Conservation (phyloP, 2,797 vertebrate genomes). For the Pangasius krempfi region DNA sequence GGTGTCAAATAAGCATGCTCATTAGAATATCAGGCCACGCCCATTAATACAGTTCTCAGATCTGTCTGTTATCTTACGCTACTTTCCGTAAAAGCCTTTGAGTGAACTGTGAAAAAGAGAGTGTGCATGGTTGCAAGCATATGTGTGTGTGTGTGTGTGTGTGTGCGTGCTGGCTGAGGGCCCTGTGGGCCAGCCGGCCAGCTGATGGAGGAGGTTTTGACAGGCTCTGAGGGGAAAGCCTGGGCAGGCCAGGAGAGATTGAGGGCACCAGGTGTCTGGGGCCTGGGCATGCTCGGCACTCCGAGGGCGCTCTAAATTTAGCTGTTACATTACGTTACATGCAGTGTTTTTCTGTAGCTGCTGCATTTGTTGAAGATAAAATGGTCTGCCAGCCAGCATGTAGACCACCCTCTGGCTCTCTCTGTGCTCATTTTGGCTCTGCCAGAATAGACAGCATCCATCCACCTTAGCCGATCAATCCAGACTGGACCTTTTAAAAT, state of each 20-base stretch:
- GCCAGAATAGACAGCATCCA: constrained; percentile 16
- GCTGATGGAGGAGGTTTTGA: constrained; percentile 73
- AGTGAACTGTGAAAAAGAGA: constrained; percentile 13
- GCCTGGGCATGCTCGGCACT: constrained; percentile 66
- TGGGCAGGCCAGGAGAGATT: constrained; percentile 65
- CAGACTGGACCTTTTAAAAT: constrained; percentile 32
- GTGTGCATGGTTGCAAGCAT: constrained; percentile 21
- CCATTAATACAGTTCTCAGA: background rate
- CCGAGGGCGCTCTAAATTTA: constrained; percentile 73
- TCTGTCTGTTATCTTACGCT: background rate
- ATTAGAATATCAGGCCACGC: background rate
- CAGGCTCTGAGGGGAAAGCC: constrained; percentile 62
- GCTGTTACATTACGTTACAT: constrained; percentile 75
- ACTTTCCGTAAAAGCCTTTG: background rate
- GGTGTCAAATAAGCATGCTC: background rate
- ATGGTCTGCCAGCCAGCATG: constrained; percentile 31
- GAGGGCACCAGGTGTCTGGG: constrained; percentile 73
- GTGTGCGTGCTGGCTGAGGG: constrained; percentile 57
- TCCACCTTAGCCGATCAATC: constrained; percentile 28
- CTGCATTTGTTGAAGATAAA: constrained; percentile 59
- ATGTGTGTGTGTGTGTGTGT: constrained; percentile 46
- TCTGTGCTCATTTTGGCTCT: constrained; percentile 16
- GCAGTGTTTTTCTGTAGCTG: constrained; percentile 71
- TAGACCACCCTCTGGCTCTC: constrained; percentile 47
- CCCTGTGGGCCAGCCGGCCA: constrained; percentile 49